A percentile compares a stretch with the other conserved stretches of the same genome.
These are phyloP conservation scores for Bungarus multicinctus DNA, from an alignment of 2,113 vertebrate genomes.

Conservation along the genomic window DNA sequence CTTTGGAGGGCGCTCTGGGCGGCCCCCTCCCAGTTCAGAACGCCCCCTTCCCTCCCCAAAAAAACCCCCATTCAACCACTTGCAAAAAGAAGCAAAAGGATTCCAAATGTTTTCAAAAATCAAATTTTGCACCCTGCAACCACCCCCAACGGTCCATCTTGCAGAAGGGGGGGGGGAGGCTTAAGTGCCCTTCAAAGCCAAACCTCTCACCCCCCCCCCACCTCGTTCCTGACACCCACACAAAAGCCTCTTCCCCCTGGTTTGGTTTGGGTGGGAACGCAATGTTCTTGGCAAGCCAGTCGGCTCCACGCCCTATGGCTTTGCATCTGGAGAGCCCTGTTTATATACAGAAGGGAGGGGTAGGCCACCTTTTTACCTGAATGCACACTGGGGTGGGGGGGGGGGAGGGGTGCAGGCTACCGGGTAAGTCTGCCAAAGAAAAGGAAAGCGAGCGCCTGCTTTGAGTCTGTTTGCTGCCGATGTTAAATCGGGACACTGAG, in stretches of 20 bases:
- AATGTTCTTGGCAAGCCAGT: background rate
- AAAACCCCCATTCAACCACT: background rate
- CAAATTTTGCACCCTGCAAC: background rate
- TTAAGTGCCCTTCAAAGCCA: background rate
- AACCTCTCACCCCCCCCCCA: background rate
- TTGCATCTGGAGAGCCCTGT: background rate
- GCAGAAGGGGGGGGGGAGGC: no score
- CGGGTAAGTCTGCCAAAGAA: background rate
- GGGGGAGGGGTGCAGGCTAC: background rate
- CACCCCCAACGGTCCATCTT: background rate
- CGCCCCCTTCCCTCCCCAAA: no score
- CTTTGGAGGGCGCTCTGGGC: no score
- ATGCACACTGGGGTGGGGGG: background rate
- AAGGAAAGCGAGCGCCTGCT: background rate
- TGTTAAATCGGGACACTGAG: background rate
- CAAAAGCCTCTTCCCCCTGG: background rate
- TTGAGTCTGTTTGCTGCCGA: background rate
- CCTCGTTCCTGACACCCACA: background rate
- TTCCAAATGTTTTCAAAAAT: background rate
- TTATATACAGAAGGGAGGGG: slow-evolving; percentile 6
- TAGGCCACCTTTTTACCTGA: background rate
- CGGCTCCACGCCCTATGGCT: background rate
- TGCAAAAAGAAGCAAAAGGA: no score
- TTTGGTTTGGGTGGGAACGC: background rate
- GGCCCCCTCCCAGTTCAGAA: no score